Conservation (phyloP, 2,113 vertebrate species). For the Boleophthalmus pectinirostris region DNA sequence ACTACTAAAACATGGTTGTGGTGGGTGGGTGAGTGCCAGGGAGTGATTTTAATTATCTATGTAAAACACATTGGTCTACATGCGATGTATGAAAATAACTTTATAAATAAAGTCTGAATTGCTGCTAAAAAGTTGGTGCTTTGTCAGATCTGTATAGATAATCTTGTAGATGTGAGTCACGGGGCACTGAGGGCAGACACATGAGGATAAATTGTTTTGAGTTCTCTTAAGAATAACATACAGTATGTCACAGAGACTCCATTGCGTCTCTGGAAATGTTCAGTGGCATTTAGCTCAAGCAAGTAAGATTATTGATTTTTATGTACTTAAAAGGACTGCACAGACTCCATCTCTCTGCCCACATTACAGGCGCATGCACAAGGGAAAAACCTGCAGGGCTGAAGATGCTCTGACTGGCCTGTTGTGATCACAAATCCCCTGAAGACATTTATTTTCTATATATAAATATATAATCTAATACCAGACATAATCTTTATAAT, state of each 20-base stretch:
- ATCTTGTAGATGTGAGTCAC: constrained; percentile 28
- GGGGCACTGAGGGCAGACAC: constrained; percentile 12
- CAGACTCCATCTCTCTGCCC: neutral
- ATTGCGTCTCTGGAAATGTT: neutral
- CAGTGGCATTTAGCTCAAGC: neutral
- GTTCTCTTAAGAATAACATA: neutral
- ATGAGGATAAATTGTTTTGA: constrained; percentile 32
- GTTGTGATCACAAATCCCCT: neutral
- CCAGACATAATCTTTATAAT: too few species aligned
- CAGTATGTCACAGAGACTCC: neutral
- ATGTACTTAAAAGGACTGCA: neutral
- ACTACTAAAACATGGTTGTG: neutral
- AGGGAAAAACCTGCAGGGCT: neutral
- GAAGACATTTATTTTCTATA: too few species aligned
- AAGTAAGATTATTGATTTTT: neutral
- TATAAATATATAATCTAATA: too few species aligned
- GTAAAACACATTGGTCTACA: too few species aligned
- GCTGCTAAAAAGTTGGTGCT: neutral
- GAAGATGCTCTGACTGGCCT: neutral
- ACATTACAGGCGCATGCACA: neutral
- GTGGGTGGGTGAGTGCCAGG: too few species aligned
- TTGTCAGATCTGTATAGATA: constrained; percentile 14
- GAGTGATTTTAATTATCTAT: too few species aligned
- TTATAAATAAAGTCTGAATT: too few species aligned
- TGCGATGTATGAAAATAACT: too few species aligned